Evolutionary conservation across 2,113 vertebrate species (phyloP).

Genomic region (Sylvietta virens): DNA sequence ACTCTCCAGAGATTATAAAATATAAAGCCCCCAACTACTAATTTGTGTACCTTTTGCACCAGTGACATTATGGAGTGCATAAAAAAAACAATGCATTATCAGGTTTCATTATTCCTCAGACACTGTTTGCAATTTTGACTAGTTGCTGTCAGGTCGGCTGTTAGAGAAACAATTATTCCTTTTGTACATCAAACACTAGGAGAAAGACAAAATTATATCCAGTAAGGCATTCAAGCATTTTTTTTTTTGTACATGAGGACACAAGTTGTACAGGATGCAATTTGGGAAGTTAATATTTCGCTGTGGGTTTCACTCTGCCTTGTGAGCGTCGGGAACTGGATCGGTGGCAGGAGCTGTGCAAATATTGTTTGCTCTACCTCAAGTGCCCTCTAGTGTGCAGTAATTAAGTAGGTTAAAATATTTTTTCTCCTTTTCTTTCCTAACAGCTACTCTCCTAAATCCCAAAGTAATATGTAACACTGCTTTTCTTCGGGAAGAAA

Average conservation of each 20-base stretch:
- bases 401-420: constrained; percentile 58
- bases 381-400: constrained; percentile 94
- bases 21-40: not conserved
- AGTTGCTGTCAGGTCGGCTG: constrained; percentile 7
- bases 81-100: not conserved
- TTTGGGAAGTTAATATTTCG: not conserved
- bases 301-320: not conserved
- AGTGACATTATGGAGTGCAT: not conserved
- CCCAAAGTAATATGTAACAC: not conserved
- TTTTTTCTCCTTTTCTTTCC: not conserved
- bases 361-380: constrained; percentile 68
- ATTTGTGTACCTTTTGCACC: not conserved
- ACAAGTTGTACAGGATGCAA: not conserved
- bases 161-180: not conserved
- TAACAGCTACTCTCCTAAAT: constrained; percentile 7
- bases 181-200: not conserved
- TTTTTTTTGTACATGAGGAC: not conserved
- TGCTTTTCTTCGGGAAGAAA: not conserved
- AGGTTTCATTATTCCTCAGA: not conserved
- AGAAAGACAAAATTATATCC: not conserved
- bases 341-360: not conserved
- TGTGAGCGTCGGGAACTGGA: not conserved
- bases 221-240: not conserved
- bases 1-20: not conserved
- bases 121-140: constrained; percentile 31